Conservation (phyloP, 2,797 vertebrate species). For the Uromys caudimaculatus region DNA sequence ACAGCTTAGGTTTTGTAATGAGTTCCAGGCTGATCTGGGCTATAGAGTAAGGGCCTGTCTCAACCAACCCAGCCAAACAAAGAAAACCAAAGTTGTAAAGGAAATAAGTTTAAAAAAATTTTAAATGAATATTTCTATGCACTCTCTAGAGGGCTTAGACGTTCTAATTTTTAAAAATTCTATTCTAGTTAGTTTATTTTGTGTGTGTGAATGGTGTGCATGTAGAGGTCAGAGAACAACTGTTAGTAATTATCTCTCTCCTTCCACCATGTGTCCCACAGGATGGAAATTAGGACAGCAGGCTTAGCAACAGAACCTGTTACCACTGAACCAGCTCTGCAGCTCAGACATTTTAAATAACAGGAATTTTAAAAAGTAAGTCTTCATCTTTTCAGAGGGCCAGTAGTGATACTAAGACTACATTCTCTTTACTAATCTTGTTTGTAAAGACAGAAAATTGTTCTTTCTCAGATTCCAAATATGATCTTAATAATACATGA, state of each 20-base stretch:
- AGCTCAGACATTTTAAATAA: background rate
- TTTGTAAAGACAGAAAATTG: background rate
- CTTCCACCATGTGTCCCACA: no score
- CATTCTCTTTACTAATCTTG: background rate
- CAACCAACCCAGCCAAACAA: background rate
- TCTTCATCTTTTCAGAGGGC: background rate
- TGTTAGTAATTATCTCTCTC: background rate
- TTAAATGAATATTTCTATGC: background rate
- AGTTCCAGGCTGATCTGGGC: background rate
- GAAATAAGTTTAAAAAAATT: background rate
- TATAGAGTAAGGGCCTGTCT: background rate
- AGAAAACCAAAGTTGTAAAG: conserved; percentile 7
- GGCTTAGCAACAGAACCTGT: background rate
- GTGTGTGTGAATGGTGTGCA: background rate
- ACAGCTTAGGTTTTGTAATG: background rate
- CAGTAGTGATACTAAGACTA: background rate
- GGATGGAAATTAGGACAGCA: background rate
- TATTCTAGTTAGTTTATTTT: background rate
- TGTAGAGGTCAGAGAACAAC: background rate
- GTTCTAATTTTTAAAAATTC: background rate
- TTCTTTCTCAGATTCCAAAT: background rate
- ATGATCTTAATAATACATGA: background rate
- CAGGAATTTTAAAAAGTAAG: background rate
- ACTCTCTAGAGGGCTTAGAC: background rate
- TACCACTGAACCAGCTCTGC: background rate